A percentile compares a stretch with the other conserved stretches of the same genome.
phyloP scores from a whole-genome alignment of 2,888 invertebrate species.

The Diloba caeruleocephala region DNA sequence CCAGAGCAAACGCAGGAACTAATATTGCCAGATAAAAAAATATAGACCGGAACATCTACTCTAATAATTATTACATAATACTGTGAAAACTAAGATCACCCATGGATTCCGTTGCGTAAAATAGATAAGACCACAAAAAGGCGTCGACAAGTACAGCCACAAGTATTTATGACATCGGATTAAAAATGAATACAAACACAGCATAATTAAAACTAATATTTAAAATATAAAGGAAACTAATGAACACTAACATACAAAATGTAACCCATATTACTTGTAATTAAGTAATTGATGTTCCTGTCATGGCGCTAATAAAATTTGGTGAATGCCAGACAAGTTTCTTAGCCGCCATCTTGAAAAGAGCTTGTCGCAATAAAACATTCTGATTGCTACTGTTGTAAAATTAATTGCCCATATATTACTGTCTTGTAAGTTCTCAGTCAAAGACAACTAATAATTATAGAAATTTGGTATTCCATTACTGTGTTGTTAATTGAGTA shows the following conservation, averaged over 20 bases:
- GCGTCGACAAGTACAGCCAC: neutral
- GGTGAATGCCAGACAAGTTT: slow-evolving; percentile 36
- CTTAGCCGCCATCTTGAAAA: slow-evolving; percentile 43
- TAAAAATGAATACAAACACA: slow-evolving; percentile 7
- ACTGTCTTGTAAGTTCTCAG: slow-evolving; percentile 31
- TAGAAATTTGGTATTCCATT: slow-evolving; percentile 11
- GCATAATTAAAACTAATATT: slow-evolving; percentile 3
- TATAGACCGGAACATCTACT: no score
- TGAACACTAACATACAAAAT: slow-evolving; percentile 25
- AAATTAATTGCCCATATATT: slow-evolving; percentile 52
- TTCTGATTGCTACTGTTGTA: slow-evolving; percentile 54
- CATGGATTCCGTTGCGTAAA: neutral
- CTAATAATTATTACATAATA: no score
- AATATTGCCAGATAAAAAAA: no score
- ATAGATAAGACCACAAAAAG: neutral
- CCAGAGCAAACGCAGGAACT: no score
- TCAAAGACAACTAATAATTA: slow-evolving; percentile 31
- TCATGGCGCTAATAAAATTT: slow-evolving; percentile 44
- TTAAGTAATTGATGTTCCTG: slow-evolving; percentile 42
- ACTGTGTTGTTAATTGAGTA: slow-evolving; percentile 5
- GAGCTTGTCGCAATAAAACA: slow-evolving; percentile 45
- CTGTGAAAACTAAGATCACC: no score
- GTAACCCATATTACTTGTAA: slow-evolving; percentile 27
- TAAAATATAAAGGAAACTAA: slow-evolving; percentile 26
- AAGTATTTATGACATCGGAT: no score